These are phyloP conservation scores for Pachydiplax longipennis DNA, from an alignment of 2,888 invertebrate genomes.

Conservation along the genomic window DNA sequence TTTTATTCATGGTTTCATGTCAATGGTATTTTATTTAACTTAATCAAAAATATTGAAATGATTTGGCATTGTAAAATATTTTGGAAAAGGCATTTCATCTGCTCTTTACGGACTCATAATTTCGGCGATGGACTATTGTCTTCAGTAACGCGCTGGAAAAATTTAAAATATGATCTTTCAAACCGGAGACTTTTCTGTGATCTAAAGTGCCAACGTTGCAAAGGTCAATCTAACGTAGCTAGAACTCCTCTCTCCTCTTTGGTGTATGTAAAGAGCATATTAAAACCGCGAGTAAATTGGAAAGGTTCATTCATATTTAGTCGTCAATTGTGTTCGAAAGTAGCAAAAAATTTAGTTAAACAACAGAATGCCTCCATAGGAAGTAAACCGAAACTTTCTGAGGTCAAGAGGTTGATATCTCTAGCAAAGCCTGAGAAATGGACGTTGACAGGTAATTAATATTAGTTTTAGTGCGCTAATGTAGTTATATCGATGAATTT, in stretches of 20 bases:
- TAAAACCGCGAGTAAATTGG: not conserved
- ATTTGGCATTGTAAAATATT: not conserved
- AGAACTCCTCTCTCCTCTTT: not conserved
- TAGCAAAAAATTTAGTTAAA: not conserved
- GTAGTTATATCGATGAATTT: not conserved
- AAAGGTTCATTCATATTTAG: not conserved
- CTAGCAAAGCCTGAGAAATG: constrained; percentile 71
- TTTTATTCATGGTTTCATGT: not conserved
- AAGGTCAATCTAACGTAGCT: not conserved
- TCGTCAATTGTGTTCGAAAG: not conserved
- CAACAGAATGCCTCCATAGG: not conserved
- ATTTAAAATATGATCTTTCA: not conserved
- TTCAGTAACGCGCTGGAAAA: not conserved
- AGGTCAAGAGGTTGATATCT: constrained; percentile 65
- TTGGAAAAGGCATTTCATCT: not conserved
- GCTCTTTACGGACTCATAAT: not conserved
- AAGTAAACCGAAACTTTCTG: constrained; percentile 60
- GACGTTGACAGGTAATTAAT: constrained; percentile 64
- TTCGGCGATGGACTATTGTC: not conserved
- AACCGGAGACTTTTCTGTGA: not conserved
- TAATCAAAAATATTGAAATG: not conserved
- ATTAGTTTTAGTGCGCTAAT: not conserved
- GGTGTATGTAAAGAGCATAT: not conserved
- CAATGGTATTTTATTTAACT: not conserved
- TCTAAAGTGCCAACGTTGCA: not conserved